A percentile compares a stretch with the other conserved stretches of the same genome.
Conservation (phyloP, 2,113 vertebrate genomes). For the Glaucidium brasilianum region DNA sequence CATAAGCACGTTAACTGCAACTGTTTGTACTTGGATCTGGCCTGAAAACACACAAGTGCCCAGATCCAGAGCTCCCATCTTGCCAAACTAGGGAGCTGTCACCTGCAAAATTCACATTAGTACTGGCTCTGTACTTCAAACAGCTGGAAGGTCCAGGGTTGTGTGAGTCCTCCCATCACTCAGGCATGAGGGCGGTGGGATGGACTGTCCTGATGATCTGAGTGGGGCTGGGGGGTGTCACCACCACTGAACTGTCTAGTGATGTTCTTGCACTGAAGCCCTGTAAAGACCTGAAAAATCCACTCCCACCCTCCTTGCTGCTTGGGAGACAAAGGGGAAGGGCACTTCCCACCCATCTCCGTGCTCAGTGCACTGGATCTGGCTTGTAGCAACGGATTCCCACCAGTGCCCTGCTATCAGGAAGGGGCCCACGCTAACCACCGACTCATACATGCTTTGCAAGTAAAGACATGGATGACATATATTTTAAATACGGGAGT, state of each 20-base stretch:
- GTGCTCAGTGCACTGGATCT: background rate
- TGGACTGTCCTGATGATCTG: background rate
- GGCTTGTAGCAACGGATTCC: background rate
- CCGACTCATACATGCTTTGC: background rate
- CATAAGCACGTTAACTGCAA: background rate
- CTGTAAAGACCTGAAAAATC: background rate
- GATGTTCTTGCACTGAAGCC: background rate
- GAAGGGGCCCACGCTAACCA: background rate
- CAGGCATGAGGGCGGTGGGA: background rate
- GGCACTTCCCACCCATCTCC: background rate
- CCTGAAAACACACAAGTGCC: background rate
- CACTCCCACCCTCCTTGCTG: background rate
- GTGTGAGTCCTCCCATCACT: background rate
- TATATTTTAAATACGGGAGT: fast-evolving
- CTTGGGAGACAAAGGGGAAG: background rate
- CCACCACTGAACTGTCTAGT: background rate
- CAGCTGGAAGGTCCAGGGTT: background rate
- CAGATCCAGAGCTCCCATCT: background rate
- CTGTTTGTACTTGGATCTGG: background rate
- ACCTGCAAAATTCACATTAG: background rate
- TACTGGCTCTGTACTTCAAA: background rate
- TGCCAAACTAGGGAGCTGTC: background rate
- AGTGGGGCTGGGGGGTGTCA: background rate
- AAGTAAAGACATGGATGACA: background rate
- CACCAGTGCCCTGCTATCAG: background rate